Base-by-base conservation (phyloP, 1,140 invertebrate species). In the Sinella curviseta region DNA sequence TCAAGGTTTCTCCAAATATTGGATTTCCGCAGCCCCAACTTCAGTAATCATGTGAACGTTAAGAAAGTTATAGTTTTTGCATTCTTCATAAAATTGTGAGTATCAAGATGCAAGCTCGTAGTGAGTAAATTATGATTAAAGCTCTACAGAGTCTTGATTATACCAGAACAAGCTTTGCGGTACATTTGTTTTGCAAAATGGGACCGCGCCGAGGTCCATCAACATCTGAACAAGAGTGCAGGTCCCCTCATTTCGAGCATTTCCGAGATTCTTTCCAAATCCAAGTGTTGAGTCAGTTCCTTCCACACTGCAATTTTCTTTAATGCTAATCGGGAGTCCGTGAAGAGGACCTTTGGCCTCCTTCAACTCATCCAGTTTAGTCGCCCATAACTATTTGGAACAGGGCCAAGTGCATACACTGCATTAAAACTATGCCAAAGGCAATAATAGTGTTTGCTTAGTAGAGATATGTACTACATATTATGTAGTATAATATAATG, bases 131-230 rank as follows among this genome's bases (percentile, higher is more conserved):
- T 55, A 55, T 55, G 54, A 16, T n/a, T n/a, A n/a, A n/a, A n/a
- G n/a, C n/a, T n/a, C n/a, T n/a, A n/a, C n/a, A n/a, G n/a, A 70
- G n/a, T n/a, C n/a, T n/a, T n/a, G n/a, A n/a, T n/a, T n/a, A 17
- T 55, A 76, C 74, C 34, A 20, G 35, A 76, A 55, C 20, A 76
- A 57, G n/a, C 3, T 77, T 77, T 89, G 88, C 1, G 88, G 87
- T 1, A 88, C 80, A 80, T 89, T 88, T 20, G 88, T 89, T 77
- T 86, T 84, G 30, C 85, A 85, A 82, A 88, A 88, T 1, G 88
- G 88, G 33, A 89, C 82, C 16, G 86, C 88, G n/a, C 76, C 76
- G 3, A 77, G 33, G 20, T 60, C 36, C 34, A n/a, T 77, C 86
- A 33, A 81, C 81, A 34, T 77, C 60, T 30, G 12, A 28, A 89